phyloP scores from a whole-genome alignment of 2,888 invertebrate species.

The Tipula lateralis region DNA sequence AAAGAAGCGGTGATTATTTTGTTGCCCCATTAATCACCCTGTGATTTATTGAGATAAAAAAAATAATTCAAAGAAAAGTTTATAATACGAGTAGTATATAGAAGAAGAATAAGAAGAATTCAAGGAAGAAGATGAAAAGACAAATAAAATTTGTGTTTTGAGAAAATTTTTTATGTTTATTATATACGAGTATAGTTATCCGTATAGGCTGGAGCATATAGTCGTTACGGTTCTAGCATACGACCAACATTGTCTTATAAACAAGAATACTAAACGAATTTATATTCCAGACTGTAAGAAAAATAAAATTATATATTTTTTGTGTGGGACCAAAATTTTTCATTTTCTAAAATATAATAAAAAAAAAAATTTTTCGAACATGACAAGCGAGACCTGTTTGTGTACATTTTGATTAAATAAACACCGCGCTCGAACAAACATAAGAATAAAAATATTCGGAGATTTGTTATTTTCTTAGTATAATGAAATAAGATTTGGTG shows the following conservation, averaged over 20 bases:
- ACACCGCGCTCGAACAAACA: not conserved
- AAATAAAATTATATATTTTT: not conserved
- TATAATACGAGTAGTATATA: not conserved
- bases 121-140: not conserved
- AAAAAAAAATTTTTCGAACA: not conserved
- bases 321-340: slow-evolving; percentile 24
- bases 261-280: not conserved
- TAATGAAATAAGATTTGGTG: not conserved
- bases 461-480: not conserved
- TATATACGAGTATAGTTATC: too few relatives aligned
- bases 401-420: slow-evolving; percentile 19
- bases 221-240: not conserved
- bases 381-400: slow-evolving; percentile 19
- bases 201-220: not conserved
- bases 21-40: not conserved
- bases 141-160: not conserved
- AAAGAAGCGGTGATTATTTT: not conserved
- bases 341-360: not conserved
- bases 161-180: not conserved
- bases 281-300: not conserved
- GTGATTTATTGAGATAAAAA: not conserved
- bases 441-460: not conserved
- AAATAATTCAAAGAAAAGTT: not conserved
- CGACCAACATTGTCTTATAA: not conserved
- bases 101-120: not conserved